Evolutionary conservation across 92 coral and sea anemone genomes (phyloP).

Genomic region (Blastomussa wellsi): DNA sequence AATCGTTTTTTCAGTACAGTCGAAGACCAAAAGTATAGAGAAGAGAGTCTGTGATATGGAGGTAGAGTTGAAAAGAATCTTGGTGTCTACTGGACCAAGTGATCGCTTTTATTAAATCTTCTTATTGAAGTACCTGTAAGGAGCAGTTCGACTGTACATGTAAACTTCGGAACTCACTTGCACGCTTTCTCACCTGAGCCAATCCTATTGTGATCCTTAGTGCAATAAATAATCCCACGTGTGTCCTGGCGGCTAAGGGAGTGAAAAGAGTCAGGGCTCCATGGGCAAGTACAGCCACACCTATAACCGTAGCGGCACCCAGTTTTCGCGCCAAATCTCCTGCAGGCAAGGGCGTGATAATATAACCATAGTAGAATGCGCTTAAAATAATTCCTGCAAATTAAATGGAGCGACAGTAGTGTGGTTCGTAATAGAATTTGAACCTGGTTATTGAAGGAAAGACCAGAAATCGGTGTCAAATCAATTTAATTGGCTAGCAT

Average conservation of each 20-base stretch:
- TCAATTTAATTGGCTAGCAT: too few species aligned
- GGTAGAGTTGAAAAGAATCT: too few species aligned
- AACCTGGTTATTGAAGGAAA: too few species aligned
- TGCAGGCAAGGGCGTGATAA: not conserved
- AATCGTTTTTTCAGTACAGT: too few species aligned
- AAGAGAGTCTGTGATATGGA: too few species aligned
- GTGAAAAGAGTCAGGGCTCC: conserved; percentile 9
- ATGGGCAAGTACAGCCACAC: not conserved
- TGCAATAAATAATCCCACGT: conserved; percentile 7
- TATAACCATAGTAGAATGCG: conserved; percentile 16
- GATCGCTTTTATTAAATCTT: too few species aligned
- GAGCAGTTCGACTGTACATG: too few species aligned
- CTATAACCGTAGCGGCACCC: conserved; percentile 12
- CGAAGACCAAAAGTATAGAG: too few species aligned
- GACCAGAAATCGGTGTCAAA: too few species aligned
- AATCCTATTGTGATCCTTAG: not conserved
- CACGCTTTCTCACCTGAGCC: not conserved
- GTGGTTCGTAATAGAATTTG: too few species aligned
- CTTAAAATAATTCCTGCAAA: conserved; percentile 18
- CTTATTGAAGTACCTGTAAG: too few species aligned
- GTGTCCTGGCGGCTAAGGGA: not conserved
- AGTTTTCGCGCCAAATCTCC: conserved; percentile 22
- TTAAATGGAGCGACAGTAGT: not conserved
- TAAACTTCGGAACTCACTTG: not conserved
- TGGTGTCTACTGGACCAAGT: too few species aligned